phyloP scores from a whole-genome alignment of 2,888 invertebrate species.

The Parochlus steinenii region DNA sequence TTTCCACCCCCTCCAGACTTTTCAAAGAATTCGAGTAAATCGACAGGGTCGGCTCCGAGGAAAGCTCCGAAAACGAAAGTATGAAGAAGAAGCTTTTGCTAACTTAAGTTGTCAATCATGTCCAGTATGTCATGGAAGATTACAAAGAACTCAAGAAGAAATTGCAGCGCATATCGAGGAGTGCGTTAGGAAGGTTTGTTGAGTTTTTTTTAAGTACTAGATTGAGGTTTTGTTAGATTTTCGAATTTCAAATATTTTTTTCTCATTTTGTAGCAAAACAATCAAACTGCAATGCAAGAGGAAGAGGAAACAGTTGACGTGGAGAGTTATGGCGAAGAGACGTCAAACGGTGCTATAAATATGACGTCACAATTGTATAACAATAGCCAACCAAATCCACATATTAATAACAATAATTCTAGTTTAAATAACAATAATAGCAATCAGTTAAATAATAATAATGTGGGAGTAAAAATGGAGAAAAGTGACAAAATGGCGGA shows the following conservation, averaged over 20 bases:
- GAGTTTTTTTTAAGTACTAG: background rate
- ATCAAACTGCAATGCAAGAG: slow-evolving; percentile 24
- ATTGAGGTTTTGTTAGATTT: too few relatives aligned
- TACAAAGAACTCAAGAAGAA: slow-evolving; percentile 39
- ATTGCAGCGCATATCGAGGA: slow-evolving; percentile 46
- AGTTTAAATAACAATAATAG: slow-evolving; percentile 10
- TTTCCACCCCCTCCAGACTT: slow-evolving; percentile 35
- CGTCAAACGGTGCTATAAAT: slow-evolving; percentile 23
- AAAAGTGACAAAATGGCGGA: slow-evolving; percentile 12
- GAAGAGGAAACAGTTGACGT: slow-evolving; percentile 55
- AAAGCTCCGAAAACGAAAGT: slow-evolving; percentile 48
- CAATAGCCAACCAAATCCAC: slow-evolving; percentile 13
- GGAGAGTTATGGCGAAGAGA: slow-evolving; percentile 35
- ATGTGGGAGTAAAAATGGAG: slow-evolving; percentile 9
- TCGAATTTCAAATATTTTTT: slow-evolving; percentile 1
- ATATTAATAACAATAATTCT: slow-evolving; percentile 12
- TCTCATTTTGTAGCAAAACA: slow-evolving; percentile 1
- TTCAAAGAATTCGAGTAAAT: slow-evolving; percentile 51
- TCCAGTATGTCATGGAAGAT: slow-evolving; percentile 44
- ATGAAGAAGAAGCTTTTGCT: slow-evolving; percentile 33
- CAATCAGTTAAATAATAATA: slow-evolving; percentile 10
- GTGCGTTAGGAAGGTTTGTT: slow-evolving; percentile 37
- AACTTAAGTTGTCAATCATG: slow-evolving; percentile 31
- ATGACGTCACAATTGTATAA: slow-evolving; percentile 13
- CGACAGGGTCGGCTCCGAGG: slow-evolving; percentile 47